phyloP scores from a whole-genome alignment of 2,797 vertebrate genomes.

The Danio jaintianensis region DNA sequence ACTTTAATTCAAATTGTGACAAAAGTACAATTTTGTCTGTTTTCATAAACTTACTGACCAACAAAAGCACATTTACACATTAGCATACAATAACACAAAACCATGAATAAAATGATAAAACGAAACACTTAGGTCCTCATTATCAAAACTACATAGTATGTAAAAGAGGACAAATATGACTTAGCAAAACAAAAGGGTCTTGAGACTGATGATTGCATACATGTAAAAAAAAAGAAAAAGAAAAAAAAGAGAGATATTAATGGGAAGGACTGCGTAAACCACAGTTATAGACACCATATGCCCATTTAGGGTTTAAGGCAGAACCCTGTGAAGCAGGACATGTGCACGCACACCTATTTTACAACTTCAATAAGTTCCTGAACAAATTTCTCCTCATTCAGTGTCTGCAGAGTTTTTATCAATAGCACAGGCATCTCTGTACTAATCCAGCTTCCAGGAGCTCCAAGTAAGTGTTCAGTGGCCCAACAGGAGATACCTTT shows the following conservation, averaged over 20 bases:
- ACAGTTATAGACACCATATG: background rate
- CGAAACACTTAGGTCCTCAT: background rate
- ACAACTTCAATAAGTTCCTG: slow-evolving; percentile 6
- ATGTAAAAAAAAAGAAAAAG: background rate
- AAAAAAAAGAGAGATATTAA: background rate
- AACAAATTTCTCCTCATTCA: background rate
- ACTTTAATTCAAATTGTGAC: slow-evolving; percentile 34
- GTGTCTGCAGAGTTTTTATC: background rate
- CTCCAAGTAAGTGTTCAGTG: slow-evolving; percentile 2
- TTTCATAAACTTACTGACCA: slow-evolving; percentile 48
- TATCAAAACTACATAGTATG: slow-evolving; percentile 8
- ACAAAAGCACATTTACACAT: slow-evolving; percentile 33
- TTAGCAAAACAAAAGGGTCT: background rate
- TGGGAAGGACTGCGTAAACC: background rate
- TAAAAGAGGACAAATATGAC: slow-evolving; percentile 13
- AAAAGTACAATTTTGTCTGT: slow-evolving; percentile 57
- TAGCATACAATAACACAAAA: slow-evolving; percentile 40
- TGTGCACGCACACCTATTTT: background rate
- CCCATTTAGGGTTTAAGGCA: slow-evolving; percentile 1
- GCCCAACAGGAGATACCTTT: background rate
- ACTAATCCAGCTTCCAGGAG: background rate
- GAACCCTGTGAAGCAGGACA: background rate
- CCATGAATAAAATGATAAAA: background rate
- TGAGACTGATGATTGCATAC: background rate
- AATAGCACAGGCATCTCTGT: slow-evolving; percentile 6